phyloP scores from a whole-genome alignment of 2,797 vertebrate species.

The Melanotaenia pygmaea region DNA sequence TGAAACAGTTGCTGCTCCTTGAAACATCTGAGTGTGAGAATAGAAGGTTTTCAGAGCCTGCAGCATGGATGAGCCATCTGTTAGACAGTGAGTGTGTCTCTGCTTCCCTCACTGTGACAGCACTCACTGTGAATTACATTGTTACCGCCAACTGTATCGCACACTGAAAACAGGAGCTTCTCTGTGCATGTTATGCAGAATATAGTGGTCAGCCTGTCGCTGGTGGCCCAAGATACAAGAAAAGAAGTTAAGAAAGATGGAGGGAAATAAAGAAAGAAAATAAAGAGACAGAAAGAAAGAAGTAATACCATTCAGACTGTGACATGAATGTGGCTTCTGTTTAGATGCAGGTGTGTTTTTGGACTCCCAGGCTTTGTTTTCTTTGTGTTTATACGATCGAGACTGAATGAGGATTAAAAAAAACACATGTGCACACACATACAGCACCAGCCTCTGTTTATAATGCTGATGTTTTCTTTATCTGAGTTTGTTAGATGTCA shows the following conservation, averaged over 20 bases:
- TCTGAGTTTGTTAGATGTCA: no score
- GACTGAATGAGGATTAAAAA: conserved; percentile 40
- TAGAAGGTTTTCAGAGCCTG: conserved; percentile 55
- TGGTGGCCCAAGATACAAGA: conserved; percentile 31
- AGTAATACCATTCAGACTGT: conserved; percentile 68
- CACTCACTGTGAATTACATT: conserved; percentile 69
- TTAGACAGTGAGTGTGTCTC: conserved; percentile 72
- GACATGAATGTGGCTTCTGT: conserved; percentile 66
- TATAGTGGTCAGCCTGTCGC: conserved; percentile 58
- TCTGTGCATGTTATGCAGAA: conserved; percentile 67
- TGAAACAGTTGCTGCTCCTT: conserved; percentile 64
- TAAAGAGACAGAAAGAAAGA: conserved; percentile 49
- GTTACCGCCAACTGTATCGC: conserved; percentile 68
- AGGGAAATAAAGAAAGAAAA: conserved; percentile 33
- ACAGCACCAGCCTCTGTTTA: conserved; percentile 34
- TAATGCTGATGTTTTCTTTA: background rate
- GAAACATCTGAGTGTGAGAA: conserved; percentile 62
- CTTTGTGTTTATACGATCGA: conserved; percentile 49
- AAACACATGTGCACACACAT: conserved; percentile 15
- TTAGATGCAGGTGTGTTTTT: conserved; percentile 72
- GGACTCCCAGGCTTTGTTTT: conserved; percentile 42
- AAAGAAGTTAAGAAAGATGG: conserved; percentile 31
- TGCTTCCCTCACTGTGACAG: conserved; percentile 70
- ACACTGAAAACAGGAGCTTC: conserved; percentile 57
- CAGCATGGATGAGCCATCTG: conserved; percentile 70